These are phyloP conservation scores for Pheosia gnoma DNA, from an alignment of 2,888 invertebrate species.

Conservation along the genomic window DNA sequence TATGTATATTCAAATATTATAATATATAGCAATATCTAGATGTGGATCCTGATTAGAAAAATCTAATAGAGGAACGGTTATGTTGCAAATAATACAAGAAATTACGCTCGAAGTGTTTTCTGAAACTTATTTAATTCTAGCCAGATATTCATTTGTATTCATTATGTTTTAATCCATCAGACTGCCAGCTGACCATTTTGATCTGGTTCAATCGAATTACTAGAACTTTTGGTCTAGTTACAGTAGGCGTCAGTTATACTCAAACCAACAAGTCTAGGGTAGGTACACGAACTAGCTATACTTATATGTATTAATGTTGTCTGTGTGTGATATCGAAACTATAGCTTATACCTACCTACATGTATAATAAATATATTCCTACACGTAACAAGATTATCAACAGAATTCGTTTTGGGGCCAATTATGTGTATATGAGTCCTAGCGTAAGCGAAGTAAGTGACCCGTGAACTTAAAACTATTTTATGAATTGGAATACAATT, in stretches of 20 bases:
- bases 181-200: neutral
- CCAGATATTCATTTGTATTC: neutral
- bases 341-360: constrained; percentile 13
- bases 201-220: no score
- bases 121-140: neutral
- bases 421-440: constrained; percentile 65
- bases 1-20: constrained; percentile 44
- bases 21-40: constrained; percentile 15
- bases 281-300: constrained; percentile 17
- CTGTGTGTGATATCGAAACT: constrained; percentile 42
- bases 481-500: no score
- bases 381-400: constrained; percentile 22
- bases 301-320: constrained; percentile 19
- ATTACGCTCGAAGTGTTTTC: neutral
- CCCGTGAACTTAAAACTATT: neutral
- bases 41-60: neutral
- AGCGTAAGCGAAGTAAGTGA: constrained; percentile 42
- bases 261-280: constrained; percentile 10
- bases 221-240: no score
- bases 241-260: neutral
- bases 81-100: neutral
- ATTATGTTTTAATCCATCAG: neutral
- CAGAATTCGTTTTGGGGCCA: constrained; percentile 70
- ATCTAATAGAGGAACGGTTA: neutral
- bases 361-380: no score